Base-by-base conservation (phyloP, 1,140 invertebrate species). In the Drosophila trapezifrons region DNA sequence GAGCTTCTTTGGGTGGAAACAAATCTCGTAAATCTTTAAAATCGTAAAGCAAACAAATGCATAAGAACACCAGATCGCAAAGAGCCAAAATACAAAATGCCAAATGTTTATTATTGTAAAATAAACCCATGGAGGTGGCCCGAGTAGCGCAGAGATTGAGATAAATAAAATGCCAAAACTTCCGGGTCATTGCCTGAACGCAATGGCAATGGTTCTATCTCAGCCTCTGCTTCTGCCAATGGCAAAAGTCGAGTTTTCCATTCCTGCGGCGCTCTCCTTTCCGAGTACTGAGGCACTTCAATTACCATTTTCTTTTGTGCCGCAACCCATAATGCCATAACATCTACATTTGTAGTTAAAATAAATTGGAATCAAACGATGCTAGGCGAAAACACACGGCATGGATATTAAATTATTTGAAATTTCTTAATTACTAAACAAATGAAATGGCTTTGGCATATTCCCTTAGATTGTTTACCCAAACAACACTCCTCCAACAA, bases 41-140 rank as follows among this genome's bases (percentile, higher is more conserved):
- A 87, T 86, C 83, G 71, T 79, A 87, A 87, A 76, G 35, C 79
- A 86, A 86, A 86, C 83, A 86, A 86, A 66, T 75, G 55, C 55
- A 55, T 38, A 62, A 79, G 58, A 54, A 63, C 58, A 10, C 15
- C 32, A 78, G 42, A 69, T 58, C 70, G 66, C 56, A 62, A 70
- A 60, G 60, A 71, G 37, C 52, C 65, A 22, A 59, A 67, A 80
- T 72, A 73, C 51, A 71, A 76, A 76, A 60, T 47, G 42, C 40
- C 37, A 74, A 74, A 63, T 85, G 82, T 87, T 85, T 85, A 85
- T 82, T 85, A 74, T 80, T 80, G 77, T 82, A 73, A 81, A 82
- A 85, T 73, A 82, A 76, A 49, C 29, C 66, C 25, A 37, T 46
- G 60, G 67, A 47, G 69, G 35, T 40, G 47, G 40, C 27, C 32